Conservation (phyloP, 2,888 invertebrate genomes). For the Acheta domesticus region DNA sequence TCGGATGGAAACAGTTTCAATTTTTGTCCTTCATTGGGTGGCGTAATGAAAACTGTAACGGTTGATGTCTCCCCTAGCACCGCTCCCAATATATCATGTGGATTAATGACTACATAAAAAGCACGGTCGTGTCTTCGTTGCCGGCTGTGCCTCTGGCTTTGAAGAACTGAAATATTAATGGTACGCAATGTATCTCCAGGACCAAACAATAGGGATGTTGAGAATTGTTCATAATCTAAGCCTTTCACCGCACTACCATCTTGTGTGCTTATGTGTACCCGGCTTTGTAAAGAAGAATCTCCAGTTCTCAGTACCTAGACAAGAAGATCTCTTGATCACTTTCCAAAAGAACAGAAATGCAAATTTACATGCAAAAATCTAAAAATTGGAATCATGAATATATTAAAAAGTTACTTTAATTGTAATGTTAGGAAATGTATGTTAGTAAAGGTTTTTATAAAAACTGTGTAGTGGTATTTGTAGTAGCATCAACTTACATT, state of each 20-base stretch:
- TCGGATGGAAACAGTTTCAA: conserved; percentile 20
- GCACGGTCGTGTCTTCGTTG: not conserved
- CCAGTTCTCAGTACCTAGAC: conserved; percentile 23
- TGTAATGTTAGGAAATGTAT: no score
- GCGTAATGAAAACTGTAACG: not conserved
- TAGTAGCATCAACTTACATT: conserved; percentile 24
- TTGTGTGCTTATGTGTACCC: conserved; percentile 5
- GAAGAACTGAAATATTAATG: no score
- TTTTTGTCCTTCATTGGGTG: not conserved
- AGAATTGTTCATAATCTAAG: conserved; percentile 23
- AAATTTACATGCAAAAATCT: no score
- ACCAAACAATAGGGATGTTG: conserved; percentile 18
- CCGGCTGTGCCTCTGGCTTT: not conserved
- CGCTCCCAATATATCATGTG: not conserved
- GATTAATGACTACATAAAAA: conserved; percentile 19
- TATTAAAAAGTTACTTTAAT: no score
- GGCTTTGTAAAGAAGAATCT: not conserved
- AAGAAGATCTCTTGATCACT: not conserved
- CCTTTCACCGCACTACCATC: conserved; percentile 18
- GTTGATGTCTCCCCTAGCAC: not conserved
- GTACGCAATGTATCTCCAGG: not conserved
- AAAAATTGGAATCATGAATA: no score
- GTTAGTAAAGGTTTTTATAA: no score
- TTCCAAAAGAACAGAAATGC: no score
- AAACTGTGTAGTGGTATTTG: no score